These are phyloP conservation scores for Eulemur rufifrons DNA, from an alignment of 2,113 vertebrate genomes.

Conservation along the genomic window DNA sequence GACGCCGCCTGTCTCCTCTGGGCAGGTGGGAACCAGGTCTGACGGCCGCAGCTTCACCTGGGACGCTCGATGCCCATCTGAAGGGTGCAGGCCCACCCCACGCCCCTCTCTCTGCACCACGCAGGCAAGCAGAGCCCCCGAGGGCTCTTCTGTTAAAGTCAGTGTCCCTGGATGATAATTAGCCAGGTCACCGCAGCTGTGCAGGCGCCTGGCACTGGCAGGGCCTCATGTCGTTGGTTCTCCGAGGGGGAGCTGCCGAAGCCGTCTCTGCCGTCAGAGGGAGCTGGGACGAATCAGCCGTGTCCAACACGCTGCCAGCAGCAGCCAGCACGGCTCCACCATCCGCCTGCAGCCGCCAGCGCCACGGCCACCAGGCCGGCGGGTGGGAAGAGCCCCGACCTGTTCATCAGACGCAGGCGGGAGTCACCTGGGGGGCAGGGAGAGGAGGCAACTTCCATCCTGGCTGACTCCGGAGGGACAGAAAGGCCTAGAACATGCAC, in stretches of 20 bases:
- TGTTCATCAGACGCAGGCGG: not conserved
- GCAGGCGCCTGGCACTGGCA: not conserved
- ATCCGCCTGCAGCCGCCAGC: not conserved
- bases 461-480: fast-evolving
- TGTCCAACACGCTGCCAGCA: fast-evolving
- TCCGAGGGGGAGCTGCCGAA: not conserved
- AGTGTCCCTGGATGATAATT: not conserved
- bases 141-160: too few relatives aligned
- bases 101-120: not conserved
- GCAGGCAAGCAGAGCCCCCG: not conserved
- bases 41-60: fast-evolving
- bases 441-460: not conserved
- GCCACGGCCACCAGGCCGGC: not conserved
- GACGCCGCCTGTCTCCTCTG: not conserved
- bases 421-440: not conserved
- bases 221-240: fast-evolving
- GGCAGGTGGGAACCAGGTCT: not conserved
- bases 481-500: fast-evolving
- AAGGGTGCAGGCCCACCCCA: fast-evolving
- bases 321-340: fast-evolving
- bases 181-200: not conserved
- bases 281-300: fast-evolving
- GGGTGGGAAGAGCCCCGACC: too few relatives aligned
- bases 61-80: not conserved
- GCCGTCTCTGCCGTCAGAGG: not conserved